Evolutionary conservation across 2,113 vertebrate species (phyloP), one percentile per base, ranked within the genome.

Genomic region (Chloropsis hardwickii): DNA sequence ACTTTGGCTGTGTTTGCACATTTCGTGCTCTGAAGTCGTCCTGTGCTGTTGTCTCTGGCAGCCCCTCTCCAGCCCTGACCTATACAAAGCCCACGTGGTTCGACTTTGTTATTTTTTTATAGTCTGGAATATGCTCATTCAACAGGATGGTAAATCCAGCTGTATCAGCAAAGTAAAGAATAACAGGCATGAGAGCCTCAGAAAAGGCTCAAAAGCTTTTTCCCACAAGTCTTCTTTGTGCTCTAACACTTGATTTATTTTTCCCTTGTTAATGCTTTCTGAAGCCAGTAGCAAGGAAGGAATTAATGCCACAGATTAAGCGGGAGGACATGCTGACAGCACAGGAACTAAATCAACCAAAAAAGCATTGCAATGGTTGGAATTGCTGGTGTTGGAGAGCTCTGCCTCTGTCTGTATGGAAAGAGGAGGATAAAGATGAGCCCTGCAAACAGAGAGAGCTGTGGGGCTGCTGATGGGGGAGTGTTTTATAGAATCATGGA

Each of bases 171-270:
- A 93, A 94, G 86, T 80, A 44, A 94, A 95, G 94, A 94, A 95
- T 94, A 97, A 97, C 89, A 94, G 92, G 81, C 96, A 94, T 90
- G 90, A 92, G 95, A 95, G 92, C 90, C 84, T 94, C 90, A 90
- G 95, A 94, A 94, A 88, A 86, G 77, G 40, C 92, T 92, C 88
- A 81, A 81, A 92, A 88, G 93, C 92, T 95, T 84, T 95, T 96
- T 96, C 96, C 95, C 95, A 96, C 92, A 96, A 90, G 94, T 94
- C 90, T 84, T 74, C 88, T 95, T 96, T 97, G 94, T 95, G 90
- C 90, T 86, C 90, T 81, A 81, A 86, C 86, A 88, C 93, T 95
- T 95, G 95, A 96, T 96, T 96, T 96, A 90, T 95, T 93, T 96
- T 96, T 93, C 95, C 93, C 88, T 76, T 88, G 94, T 90, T 95